Percentiles rank a stretch among this genome's conserved stretches.
Evolutionary conservation across 2,113 vertebrate genomes (phyloP).

Genomic region (Rana temporaria): DNA sequence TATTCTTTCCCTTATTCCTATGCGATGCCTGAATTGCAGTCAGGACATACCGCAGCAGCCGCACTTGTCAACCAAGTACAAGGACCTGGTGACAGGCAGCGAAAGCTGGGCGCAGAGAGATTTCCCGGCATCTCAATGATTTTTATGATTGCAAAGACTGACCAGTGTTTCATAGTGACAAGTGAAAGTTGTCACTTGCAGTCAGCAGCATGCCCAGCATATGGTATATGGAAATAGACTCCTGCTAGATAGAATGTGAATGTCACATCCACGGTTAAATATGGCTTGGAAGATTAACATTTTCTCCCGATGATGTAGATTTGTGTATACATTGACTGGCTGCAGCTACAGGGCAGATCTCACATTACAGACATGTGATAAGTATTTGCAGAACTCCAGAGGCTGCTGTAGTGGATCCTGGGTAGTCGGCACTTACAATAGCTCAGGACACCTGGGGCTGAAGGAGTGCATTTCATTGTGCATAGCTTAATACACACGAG

Average conservation of each 20-base stretch:
- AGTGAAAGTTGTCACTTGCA: background rate
- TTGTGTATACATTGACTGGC: no score
- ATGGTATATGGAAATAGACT: background rate
- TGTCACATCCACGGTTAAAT: background rate
- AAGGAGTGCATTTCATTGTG: background rate
- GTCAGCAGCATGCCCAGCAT: background rate
- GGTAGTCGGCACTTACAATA: no score
- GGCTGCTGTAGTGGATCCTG: no score
- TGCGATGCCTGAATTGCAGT: background rate
- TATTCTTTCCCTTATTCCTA: background rate
- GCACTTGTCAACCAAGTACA: background rate
- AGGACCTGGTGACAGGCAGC: background rate
- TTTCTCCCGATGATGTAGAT: no score
- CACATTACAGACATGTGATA: no score
- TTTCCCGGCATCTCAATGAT: background rate
- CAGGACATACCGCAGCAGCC: background rate
- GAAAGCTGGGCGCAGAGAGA: background rate
- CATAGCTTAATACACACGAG: no score
- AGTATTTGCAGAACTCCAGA: no score
- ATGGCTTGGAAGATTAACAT: no score
- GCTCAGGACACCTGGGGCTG: background rate
- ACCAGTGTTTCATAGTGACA: background rate
- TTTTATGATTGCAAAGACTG: background rate
- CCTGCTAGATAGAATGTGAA: background rate
- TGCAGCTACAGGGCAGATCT: no score